phyloP scores from a whole-genome alignment of 2,797 vertebrate genomes.

The Furcifer pardalis region DNA sequence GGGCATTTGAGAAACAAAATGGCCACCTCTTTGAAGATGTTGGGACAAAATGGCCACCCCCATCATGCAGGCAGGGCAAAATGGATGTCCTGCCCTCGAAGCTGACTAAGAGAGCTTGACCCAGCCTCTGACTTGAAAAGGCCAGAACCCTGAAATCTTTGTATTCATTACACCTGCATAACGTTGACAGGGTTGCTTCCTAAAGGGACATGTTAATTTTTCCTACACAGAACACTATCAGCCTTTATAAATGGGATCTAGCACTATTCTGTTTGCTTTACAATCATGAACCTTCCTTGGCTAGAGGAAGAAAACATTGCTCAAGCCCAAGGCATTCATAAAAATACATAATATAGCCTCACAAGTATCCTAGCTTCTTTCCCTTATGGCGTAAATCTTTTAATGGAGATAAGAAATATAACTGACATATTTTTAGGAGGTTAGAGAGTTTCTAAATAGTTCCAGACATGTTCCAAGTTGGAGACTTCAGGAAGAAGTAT shows the following conservation, averaged over 20 bases:
- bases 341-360: conserved; percentile 7
- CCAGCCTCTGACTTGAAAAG: no score
- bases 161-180: conserved; percentile 26
- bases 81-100: no score
- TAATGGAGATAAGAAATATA: background rate
- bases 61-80: no score
- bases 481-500: background rate
- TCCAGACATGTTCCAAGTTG: background rate
- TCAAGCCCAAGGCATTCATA: conserved; percentile 28
- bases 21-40: no score
- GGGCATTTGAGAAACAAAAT: no score
- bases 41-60: no score
- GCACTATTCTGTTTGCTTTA: conserved; percentile 13
- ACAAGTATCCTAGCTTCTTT: background rate
- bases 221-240: conserved; percentile 11
- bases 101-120: no score
- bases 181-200: conserved; percentile 22
- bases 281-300: conserved; percentile 22
- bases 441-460: background rate
- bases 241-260: conserved; percentile 24
- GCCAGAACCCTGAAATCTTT: conserved; percentile 6
- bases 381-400: background rate
- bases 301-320: conserved; percentile 8
- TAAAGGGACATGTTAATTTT: conserved; percentile 21
- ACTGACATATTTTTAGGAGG: background rate